phyloP scores from a whole-genome alignment of 2,797 vertebrate species.

The Myripristis murdjan region DNA sequence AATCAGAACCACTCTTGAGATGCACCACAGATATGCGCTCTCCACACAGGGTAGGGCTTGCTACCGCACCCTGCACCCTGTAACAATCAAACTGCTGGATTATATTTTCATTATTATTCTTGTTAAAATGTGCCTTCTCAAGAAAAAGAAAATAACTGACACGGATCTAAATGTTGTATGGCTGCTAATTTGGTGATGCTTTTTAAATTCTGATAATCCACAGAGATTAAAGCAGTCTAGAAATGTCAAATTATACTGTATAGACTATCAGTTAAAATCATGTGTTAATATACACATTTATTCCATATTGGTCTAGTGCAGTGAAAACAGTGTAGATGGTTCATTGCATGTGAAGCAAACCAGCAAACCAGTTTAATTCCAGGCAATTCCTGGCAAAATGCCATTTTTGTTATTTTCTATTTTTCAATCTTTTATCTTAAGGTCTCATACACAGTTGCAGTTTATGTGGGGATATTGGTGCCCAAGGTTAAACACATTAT shows the following conservation, averaged over 20 bases:
- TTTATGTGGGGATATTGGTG: constrained; percentile 54
- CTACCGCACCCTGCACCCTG: constrained; percentile 40
- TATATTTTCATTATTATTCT: constrained; percentile 66
- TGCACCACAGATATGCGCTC: constrained; percentile 65
- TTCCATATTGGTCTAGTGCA: background rate
- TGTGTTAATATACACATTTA: background rate
- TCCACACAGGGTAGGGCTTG: constrained; percentile 48
- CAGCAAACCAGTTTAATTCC: background rate
- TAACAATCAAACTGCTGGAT: constrained; percentile 63
- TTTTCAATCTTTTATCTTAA: constrained; percentile 35
- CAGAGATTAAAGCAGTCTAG: constrained; percentile 20
- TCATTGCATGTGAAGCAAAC: background rate
- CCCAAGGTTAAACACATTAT: constrained; percentile 70
- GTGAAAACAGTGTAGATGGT: constrained; percentile 4
- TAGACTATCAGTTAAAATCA: constrained; percentile 1
- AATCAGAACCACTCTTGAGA: constrained; percentile 78
- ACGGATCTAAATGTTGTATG: constrained; percentile 23
- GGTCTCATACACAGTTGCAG: constrained; percentile 43
- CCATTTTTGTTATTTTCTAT: background rate
- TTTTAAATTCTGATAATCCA: constrained; percentile 10
- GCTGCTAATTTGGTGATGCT: background rate
- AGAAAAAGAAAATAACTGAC: constrained; percentile 11
- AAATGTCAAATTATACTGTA: background rate
- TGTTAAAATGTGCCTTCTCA: constrained; percentile 51
- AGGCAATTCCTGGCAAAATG: background rate